Base-by-base conservation (phyloP, 2,797 vertebrate genomes). In the Pelobates cultripes region DNA sequence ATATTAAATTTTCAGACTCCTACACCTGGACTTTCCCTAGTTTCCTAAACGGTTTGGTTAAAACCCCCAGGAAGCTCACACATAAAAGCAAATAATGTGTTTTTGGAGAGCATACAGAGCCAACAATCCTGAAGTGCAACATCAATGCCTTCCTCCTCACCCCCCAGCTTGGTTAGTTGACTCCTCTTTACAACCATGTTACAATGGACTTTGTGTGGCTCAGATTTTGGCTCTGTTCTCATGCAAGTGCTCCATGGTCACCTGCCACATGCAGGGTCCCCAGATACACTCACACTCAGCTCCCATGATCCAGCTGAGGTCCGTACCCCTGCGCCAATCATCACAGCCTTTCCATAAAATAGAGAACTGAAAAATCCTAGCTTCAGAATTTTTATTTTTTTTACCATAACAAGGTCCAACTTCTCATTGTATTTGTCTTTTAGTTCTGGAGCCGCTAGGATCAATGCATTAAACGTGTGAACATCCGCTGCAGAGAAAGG, bases 391-490 rank as follows among this genome's bases (percentile, higher is more conserved):
- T 14, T 10, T 3, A 12, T 4, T 4, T 51, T 7, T 64, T 28
- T 96, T 91, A 99, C 98, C 80, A 88, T 5, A 43, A 94, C 85
- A 77, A 93, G 85, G 0, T 93, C 92, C 95, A 95, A 96, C 88
- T 86, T 94, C 10, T 96, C 96, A 0, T 6, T 3, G 70, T 87
- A 91, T 60, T 77, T 94, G 0, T 93, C 92, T 86, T 86, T 87
- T 2, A 90, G 43, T 0, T 89, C 73, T 0, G 92, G 88, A 83
- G 89, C 92, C 4, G 94, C 96, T 47, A 79, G 67, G 75, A 99
- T 95, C 86, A 99, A 86, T 0, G 96, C 93, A 14, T 96, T 98
- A 91, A 98, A 99, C 66, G 93, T 93, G 82, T 96, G 86, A 45
- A 99, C 92, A 41, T 99, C 96, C 60, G 92, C 97, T 99, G 84